Conservation (phyloP, 2,113 vertebrate species). For the Cottus gobio region DNA sequence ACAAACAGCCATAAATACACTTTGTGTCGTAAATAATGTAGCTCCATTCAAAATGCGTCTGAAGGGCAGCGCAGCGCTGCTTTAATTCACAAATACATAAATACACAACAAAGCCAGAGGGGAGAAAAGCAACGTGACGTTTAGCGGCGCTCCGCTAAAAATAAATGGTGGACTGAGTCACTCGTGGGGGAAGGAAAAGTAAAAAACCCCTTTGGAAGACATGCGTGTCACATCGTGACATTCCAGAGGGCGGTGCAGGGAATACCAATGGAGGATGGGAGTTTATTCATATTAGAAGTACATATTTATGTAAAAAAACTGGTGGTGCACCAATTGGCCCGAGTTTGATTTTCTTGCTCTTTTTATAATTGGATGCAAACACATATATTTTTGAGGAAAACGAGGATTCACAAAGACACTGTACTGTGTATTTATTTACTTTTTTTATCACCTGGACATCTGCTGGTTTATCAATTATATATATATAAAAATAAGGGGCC, state of each 20-base stretch:
- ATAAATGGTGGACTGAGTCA: neutral
- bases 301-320: too few species aligned
- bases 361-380: too few species aligned
- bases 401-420: too few species aligned
- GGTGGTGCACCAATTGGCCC: too few species aligned
- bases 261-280: too few species aligned
- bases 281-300: too few species aligned
- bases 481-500: neutral
- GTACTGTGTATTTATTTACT: too few species aligned
- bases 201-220: too few species aligned
- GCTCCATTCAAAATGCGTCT: neutral
- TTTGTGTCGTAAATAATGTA: conserved; percentile 10
- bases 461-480: neutral
- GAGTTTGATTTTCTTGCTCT: too few species aligned
- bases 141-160: neutral
- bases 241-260: too few species aligned
- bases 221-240: too few species aligned
- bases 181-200: neutral
- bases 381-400: too few species aligned
- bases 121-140: neutral
- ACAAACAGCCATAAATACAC: conserved; percentile 21
- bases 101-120: neutral
- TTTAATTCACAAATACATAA: conserved; percentile 3
- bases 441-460: neutral
- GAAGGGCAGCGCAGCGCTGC: neutral